These are phyloP conservation scores for Thamnophis sirtalis DNA, from an alignment of 2,113 vertebrate genomes.

Conservation along the genomic window DNA sequence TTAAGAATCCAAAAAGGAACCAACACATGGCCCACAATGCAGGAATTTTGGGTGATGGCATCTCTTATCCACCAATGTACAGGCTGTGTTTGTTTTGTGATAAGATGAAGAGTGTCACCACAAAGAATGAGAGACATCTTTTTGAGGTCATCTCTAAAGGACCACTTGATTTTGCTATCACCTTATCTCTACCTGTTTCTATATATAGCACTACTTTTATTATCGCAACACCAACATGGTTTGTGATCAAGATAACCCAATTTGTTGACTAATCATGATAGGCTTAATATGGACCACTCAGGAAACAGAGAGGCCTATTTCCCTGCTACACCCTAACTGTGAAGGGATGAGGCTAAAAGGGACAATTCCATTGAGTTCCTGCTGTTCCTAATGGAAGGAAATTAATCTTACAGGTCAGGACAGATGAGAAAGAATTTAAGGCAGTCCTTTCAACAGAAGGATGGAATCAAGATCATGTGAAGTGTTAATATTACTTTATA, in stretches of 20 bases:
- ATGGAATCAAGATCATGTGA: too few species aligned
- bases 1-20: background rate
- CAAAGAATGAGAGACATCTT: background rate
- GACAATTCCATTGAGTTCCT: background rate
- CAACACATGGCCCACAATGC: background rate
- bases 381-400: too few species aligned
- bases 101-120: background rate
- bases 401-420: too few species aligned
- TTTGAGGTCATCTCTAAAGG: background rate
- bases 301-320: background rate
- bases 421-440: too few species aligned
- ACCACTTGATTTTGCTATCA: background rate
- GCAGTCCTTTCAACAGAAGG: too few species aligned
- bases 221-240: background rate
- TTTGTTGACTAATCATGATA: background rate
- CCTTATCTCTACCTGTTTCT: background rate
- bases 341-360: background rate
- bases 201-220: background rate
- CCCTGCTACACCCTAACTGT: background rate
- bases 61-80: background rate
- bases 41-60: background rate
- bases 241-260: background rate
- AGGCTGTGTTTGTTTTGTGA: background rate
- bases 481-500: too few species aligned
- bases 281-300: background rate